Evolutionary conservation across 1,140 invertebrate species (phyloP).

Genomic region (Caerostris darwini): DNA sequence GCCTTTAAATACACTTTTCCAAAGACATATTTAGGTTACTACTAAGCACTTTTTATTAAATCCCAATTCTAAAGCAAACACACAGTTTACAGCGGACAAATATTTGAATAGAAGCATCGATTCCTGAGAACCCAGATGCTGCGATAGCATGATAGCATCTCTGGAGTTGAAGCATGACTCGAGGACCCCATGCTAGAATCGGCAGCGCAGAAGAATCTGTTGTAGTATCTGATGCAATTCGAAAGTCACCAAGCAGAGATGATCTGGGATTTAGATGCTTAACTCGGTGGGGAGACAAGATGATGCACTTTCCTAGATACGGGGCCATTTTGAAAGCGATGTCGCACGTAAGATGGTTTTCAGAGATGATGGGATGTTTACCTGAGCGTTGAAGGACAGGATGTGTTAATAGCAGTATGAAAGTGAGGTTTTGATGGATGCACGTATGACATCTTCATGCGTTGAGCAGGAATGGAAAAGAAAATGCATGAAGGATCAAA

Average conservation of each 20-base stretch:
- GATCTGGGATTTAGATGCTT: conserved; percentile 54
- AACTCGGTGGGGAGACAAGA: background rate
- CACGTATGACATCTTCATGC: background rate
- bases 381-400: background rate
- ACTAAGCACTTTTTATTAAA: too few species aligned
- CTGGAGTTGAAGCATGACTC: background rate
- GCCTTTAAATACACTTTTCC: too few species aligned
- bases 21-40: too few species aligned
- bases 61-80: too few species aligned
- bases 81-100: background rate
- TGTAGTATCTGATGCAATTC: conserved; percentile 1
- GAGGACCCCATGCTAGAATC: background rate
- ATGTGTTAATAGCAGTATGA: background rate
- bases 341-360: background rate
- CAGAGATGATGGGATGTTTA: background rate
- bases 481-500: background rate
- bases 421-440: conserved; percentile 49
- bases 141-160: background rate
- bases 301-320: conserved; percentile 9
- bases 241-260: background rate
- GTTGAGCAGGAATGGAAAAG: background rate
- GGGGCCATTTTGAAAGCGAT: background rate
- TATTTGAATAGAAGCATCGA: background rate
- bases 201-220: background rate
- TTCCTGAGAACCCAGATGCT: background rate